Evolutionary conservation across 2,113 vertebrate genomes (phyloP).

Genomic region (Calonectris borealis): DNA sequence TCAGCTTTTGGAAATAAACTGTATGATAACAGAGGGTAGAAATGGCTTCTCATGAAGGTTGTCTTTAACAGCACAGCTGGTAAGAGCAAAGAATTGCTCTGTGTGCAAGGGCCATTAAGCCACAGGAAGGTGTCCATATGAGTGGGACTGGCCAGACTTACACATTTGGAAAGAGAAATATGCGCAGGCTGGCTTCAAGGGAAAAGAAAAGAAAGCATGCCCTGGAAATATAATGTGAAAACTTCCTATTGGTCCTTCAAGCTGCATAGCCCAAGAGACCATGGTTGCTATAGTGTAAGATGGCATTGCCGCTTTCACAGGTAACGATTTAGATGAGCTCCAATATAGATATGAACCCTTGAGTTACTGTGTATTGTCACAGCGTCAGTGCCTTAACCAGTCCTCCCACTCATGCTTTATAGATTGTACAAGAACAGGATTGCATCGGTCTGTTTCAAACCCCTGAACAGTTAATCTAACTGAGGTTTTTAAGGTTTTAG

Average conservation of each 20-base stretch:
- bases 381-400: not conserved
- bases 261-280: not conserved
- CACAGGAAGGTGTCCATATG: not conserved
- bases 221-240: not conserved
- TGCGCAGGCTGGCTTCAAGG: not conserved
- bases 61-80: not conserved
- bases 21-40: not conserved
- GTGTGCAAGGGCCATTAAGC: not conserved
- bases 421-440: not conserved
- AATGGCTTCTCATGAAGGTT: not conserved
- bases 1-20: not conserved
- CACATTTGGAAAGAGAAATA: not conserved
- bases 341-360: not conserved
- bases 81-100: not conserved
- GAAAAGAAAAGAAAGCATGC: not conserved
- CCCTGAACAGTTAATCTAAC: constrained; percentile 50
- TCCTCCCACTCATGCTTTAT: constrained; percentile 6
- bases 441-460: not conserved
- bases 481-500: constrained; percentile 51
- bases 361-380: constrained; percentile 13
- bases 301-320: not conserved
- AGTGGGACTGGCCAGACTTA: not conserved
- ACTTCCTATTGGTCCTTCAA: not conserved
- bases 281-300: not conserved
- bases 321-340: constrained; percentile 27